Conservation (phyloP, 1,140 invertebrate genomes). For the Calephelis nemesis region DNA sequence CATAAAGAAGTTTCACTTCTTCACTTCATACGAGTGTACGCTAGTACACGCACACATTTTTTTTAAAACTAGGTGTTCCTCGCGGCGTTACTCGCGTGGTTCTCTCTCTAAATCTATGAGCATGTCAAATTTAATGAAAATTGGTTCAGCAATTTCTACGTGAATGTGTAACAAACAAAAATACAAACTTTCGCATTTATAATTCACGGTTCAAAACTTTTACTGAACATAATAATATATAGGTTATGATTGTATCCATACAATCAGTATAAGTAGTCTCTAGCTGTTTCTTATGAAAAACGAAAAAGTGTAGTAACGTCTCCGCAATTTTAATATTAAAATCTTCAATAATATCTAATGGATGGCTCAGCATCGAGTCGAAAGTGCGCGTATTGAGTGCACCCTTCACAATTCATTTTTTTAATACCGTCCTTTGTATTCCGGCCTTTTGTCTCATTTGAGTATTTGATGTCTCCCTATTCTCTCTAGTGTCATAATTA, state of each 20-base stretch:
- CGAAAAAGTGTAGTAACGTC: slow-evolving; percentile 34
- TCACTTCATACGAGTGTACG: no score
- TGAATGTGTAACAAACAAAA: no score
- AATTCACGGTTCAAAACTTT: no score
- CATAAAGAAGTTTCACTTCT: no score
- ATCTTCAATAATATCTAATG: slow-evolving; percentile 81
- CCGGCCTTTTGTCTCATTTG: slow-evolving; percentile 64
- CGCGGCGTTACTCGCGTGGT: no score
- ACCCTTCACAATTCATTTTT: slow-evolving; percentile 56
- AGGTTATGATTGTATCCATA: background rate
- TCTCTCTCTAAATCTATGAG: no score
- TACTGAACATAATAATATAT: no score
- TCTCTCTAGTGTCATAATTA: slow-evolving; percentile 69
- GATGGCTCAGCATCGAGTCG: slow-evolving; percentile 66
- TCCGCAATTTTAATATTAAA: slow-evolving; percentile 79
- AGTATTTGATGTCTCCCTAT: slow-evolving; percentile 66
- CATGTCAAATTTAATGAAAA: no score
- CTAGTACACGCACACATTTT: no score
- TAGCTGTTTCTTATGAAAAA: slow-evolving; percentile 1
- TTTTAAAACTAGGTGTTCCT: no score
- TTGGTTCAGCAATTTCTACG: no score
- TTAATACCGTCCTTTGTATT: slow-evolving; percentile 67
- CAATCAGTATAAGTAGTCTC: background rate
- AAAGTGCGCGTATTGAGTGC: slow-evolving; percentile 62
- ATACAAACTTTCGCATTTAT: no score